A percentile compares a stretch with the other conserved stretches of the same genome.
Conservation (phyloP, 2,113 vertebrate genomes). For the Thunnus thynnus region DNA sequence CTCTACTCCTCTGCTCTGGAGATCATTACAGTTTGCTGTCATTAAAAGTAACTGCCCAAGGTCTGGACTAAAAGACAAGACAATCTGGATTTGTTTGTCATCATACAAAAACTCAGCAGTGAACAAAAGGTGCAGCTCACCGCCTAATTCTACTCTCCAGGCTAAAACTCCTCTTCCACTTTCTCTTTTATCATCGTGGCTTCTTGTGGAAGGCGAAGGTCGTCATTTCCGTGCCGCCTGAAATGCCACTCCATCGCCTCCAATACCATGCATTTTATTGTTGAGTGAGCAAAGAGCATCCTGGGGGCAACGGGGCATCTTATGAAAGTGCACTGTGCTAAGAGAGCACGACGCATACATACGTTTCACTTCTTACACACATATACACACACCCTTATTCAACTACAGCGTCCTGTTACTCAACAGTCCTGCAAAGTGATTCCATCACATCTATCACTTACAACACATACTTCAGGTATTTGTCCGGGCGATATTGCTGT, state of each 20-base stretch:
- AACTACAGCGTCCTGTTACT: background rate
- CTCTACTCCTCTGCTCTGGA: conserved; percentile 25
- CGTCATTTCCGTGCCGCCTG: conserved; percentile 46
- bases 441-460: background rate
- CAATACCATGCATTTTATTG: conserved; percentile 62
- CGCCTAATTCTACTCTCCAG: conserved; percentile 59
- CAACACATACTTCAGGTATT: too few relatives aligned
- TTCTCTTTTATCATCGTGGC: conserved; percentile 54
- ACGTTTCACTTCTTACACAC: conserved; percentile 25
- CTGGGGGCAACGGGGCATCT: conserved; percentile 65
- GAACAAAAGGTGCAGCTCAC: conserved; percentile 72
- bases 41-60: conserved; percentile 51
- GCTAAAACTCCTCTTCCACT: conserved; percentile 42
- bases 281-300: conserved; percentile 79
- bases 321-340: conserved; percentile 66
- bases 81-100: conserved; percentile 21
- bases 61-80: conserved; percentile 53
- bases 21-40: conserved; percentile 33
- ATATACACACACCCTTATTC: background rate
- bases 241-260: conserved; percentile 54
- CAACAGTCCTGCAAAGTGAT: background rate
- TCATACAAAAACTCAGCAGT: conserved; percentile 25
- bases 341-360: conserved; percentile 45
- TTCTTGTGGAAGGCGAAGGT: conserved; percentile 47
- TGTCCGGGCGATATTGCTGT: too few relatives aligned